Evolutionary conservation across 2,797 vertebrate species (phyloP).

Genomic region (Periophthalmus magnuspinnatus): DNA sequence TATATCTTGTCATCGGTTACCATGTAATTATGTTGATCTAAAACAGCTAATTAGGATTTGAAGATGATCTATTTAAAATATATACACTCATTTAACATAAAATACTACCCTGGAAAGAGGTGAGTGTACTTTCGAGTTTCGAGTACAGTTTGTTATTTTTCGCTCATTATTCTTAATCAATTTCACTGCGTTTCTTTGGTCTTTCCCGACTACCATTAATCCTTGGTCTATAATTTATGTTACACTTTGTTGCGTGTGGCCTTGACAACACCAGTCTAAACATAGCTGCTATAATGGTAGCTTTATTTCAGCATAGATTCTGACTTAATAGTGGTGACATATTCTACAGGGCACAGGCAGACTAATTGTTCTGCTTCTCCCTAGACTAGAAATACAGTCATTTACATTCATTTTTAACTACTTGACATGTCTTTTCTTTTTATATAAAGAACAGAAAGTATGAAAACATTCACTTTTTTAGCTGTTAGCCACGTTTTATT

Average conservation of each 20-base stretch:
- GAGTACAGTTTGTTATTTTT: no score
- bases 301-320: constrained; percentile 38
- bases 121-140: no score
- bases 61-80: no score
- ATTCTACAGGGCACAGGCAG: constrained; percentile 45
- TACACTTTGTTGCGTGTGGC: background rate
- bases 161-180: background rate
- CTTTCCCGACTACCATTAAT: background rate
- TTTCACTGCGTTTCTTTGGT: background rate
- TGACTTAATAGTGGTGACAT: constrained; percentile 47
- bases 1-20: no score
- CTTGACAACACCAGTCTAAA: constrained; percentile 15
- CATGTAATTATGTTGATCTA: no score
- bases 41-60: no score
- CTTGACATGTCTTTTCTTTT: constrained; percentile 23
- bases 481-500: no score
- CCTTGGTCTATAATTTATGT: background rate
- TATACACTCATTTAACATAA: no score
- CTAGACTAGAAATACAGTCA: constrained; percentile 44
- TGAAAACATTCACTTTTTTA: no score
- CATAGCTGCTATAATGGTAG: constrained; percentile 11
- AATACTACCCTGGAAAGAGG: no score
- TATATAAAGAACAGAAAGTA: no score
- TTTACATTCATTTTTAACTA: constrained; percentile 33
- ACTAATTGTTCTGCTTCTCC: constrained; percentile 37